Evolutionary conservation across 2,888 invertebrate species (phyloP).

Genomic region (Seira musarum): DNA sequence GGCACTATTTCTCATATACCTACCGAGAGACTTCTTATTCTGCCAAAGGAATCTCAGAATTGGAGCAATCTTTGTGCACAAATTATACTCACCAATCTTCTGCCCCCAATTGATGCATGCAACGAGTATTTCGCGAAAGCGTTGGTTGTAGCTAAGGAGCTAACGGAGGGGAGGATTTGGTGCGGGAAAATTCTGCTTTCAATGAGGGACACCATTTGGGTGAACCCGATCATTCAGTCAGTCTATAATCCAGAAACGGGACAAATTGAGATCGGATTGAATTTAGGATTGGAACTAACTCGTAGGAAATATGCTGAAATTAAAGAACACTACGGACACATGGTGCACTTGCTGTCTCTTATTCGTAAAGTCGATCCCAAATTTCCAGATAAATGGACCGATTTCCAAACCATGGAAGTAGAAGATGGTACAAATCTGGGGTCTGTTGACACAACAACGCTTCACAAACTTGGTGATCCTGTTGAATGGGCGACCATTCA

Average conservation of each 20-base stretch:
- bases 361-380: conserved; percentile 18
- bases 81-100: conserved; percentile 21
- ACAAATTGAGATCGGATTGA: not conserved
- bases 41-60: conserved; percentile 17
- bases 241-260: conserved; percentile 30
- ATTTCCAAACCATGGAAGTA: too few species aligned
- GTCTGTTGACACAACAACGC: too few species aligned
- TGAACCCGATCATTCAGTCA: conserved; percentile 39
- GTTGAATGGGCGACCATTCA: conserved; percentile 1
- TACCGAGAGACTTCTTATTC: not conserved
- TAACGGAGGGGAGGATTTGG: conserved; percentile 27
- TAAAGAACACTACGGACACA: not conserved
- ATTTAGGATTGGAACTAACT: conserved; percentile 5
- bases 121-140: conserved; percentile 17
- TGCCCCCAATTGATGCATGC: not conserved
- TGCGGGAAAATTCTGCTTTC: conserved; percentile 27
- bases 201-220: conserved; percentile 25
- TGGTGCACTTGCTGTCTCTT: conserved; percentile 10
- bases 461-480: not conserved
- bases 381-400: too few species aligned
- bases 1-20: not conserved
- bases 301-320: not conserved
- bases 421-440: not conserved
- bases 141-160: not conserved
- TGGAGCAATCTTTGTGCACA: conserved; percentile 18